Evolutionary conservation across 37 sponge, comb jelly and placozoan species (phyloP).

Genomic region (Oscarella lobularis): DNA sequence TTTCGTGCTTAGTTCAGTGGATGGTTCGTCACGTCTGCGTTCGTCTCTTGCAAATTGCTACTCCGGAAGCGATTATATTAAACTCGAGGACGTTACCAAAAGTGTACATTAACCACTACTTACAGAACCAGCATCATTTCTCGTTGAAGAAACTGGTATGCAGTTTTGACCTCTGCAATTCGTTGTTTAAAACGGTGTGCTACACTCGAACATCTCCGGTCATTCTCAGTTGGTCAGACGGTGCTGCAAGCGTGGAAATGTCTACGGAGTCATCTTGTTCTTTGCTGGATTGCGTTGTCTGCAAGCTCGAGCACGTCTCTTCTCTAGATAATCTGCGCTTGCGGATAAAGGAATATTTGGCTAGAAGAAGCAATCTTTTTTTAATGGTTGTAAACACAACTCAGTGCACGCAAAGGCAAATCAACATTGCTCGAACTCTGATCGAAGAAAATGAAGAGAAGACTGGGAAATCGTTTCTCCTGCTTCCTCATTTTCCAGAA

Average conservation of each 20-base stretch:
- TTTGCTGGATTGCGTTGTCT: not conserved
- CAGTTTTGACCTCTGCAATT: no score
- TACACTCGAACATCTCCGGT: constrained; percentile 73
- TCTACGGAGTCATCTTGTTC: no score
- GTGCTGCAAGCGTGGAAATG: no score
- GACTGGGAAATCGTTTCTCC: constrained; percentile 44
- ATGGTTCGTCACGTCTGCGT: constrained; percentile 30
- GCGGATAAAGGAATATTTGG: not conserved
- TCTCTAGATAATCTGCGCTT: constrained; percentile 12
- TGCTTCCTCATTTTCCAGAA: constrained; percentile 33
- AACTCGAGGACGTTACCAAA: not conserved
- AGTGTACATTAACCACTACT: constrained; percentile 46
- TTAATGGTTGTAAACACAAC: constrained; percentile 42
- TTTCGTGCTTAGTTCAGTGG: constrained; percentile 39
- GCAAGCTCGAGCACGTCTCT: not conserved
- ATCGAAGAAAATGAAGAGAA: constrained; percentile 62
- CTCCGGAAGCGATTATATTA: constrained; percentile 43
- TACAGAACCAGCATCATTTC: constrained; percentile 66
- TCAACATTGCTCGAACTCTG: constrained; percentile 61
- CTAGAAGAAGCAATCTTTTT: not conserved
- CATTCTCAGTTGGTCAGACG: no score
- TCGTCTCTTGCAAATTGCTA: constrained; percentile 58
- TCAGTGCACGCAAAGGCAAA: constrained; percentile 27
- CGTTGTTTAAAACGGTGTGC: constrained; percentile 57
- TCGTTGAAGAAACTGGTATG: constrained; percentile 29